Base-by-base conservation (phyloP, 2,113 vertebrate species). In the Carollia perspicillata region DNA sequence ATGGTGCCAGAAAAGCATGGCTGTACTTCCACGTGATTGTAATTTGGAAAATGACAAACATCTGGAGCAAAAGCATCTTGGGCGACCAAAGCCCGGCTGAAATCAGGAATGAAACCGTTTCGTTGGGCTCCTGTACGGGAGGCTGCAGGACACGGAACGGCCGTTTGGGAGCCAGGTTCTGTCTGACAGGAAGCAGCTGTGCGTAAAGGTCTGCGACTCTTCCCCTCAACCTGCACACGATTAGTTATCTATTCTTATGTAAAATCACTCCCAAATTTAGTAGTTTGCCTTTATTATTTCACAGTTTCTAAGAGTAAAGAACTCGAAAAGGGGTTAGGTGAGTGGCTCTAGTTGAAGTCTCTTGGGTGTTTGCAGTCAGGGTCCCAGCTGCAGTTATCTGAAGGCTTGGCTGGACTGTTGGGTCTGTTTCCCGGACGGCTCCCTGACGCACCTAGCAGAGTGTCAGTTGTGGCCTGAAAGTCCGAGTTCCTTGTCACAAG, bases 11-110 rank as follows among this genome's bases (percentile, higher is more conserved):
- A 81, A 93, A 88, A 18, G 83, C 63, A 58, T 49, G 40, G 72
- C 35, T 47, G 0, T 11, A 44, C 66, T 83, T 26, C 33, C 44
- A 68, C 69, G 28, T 85, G 71, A 83, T 79, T 71, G 6, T 83
- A 78, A 51, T 88, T 77, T 65, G 26, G 47, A 95, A 95, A 91
- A 94, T 11, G 74, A 65, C 22, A 92, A 93, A 55, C n/a, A 81
- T 30, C 47, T 69, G 81, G 5, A 81, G 71, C 7, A 77, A 51
- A 78, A 33, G 28, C 9, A 33, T 93, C 35, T 6, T 71, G 28
- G 33, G 58, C 88, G 44, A 66, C 37, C 8, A 49, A 85, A 87
- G 44, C 40, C 26, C n/a, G 35, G 6, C 55, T 11, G 23, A 55
- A 92, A 60, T 68, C 17, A 74, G 23, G 16, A 95, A 37, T 42